Base-by-base conservation (phyloP, 2,113 vertebrate genomes). In the Vulpes ferrilata region DNA sequence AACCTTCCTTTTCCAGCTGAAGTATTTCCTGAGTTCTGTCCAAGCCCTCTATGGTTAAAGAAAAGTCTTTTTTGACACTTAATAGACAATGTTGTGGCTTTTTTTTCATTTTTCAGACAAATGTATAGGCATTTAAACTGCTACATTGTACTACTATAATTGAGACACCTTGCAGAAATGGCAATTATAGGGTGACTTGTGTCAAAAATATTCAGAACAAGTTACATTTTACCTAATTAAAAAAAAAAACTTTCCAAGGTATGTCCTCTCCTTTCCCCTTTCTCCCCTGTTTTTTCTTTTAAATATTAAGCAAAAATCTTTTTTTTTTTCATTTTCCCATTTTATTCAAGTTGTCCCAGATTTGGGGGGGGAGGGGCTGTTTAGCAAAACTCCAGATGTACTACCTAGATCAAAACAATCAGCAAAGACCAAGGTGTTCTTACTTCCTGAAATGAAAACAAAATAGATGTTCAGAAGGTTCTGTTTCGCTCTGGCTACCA, bases 41-140 rank as follows among this genome's bases (percentile, higher is more conserved):
- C 98, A 99, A 99, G 98, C 96, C 86, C 97, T 98, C 95, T 82
- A 65, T 43, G 69, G 97, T 98, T 98, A 98, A 98, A 98, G 97
- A 98, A 98, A 98, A 98, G 98, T 97, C 30, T 98, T 98, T 98
- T 98, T 98, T 99, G 98, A 99, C 98, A 98, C 96, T 97, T 98
- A 98, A 98, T 87, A 98, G 98, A 98, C 98, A 99, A 97, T 98
- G 96, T 98, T 98, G 97, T 78, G 74, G 84, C 76, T 96, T 84
- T 90, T 89, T 98, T 98, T 97, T 74, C 88, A 93, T 80, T 69
- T 97, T 97, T 97, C 94, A 98, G 98, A 98, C 98, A 98, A 98
- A 98, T 97, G 98, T 96, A 96, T 91, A 98, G 95, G 95, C 95
- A 96, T 97, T 98, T 97, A 95, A 97, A 98, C 97, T 98, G 97